phyloP scores from a whole-genome alignment of 2,888 invertebrate species.

The Choristoneura rosaceana region DNA sequence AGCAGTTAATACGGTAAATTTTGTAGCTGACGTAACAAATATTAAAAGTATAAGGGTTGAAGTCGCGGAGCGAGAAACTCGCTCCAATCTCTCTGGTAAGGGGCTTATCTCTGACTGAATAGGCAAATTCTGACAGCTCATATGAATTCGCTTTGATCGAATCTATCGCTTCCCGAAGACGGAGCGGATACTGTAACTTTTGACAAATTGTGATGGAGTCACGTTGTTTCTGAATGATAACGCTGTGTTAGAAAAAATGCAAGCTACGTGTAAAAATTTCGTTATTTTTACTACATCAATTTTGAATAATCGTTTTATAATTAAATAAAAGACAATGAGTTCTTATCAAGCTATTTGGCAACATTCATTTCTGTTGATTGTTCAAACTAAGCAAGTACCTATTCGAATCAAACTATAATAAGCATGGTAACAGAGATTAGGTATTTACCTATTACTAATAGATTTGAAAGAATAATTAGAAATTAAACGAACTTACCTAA shows the following conservation, averaged over 20 bases:
- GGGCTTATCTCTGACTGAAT: constrained; percentile 42
- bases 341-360: too few relatives aligned
- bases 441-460: too few relatives aligned
- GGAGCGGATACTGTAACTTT: constrained; percentile 39
- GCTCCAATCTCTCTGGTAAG: constrained; percentile 40
- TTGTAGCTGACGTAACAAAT: constrained; percentile 44
- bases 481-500: too few relatives aligned
- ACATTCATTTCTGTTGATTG: too few relatives aligned
- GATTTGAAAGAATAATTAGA: too few relatives aligned
- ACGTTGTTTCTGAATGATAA: constrained; percentile 37
- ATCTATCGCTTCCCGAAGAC: constrained; percentile 38
- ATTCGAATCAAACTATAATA: too few relatives aligned
- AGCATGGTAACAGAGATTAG: too few relatives aligned
- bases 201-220: constrained; percentile 42
- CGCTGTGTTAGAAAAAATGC: background rate
- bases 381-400: too few relatives aligned
- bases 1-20: constrained; percentile 62
- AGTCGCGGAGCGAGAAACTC: constrained; percentile 23
- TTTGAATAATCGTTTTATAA: background rate
- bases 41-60: constrained; percentile 23
- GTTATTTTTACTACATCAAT: background rate
- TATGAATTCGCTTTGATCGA: constrained; percentile 43
- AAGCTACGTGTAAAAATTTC: constrained; percentile 1
- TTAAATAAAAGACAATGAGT: too few relatives aligned
- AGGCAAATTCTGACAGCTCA: constrained; percentile 43